Percentiles rank a stretch among this genome's conserved stretches.
These are phyloP conservation scores for Linepithema humile DNA, from an alignment of 1,140 invertebrate species.

Conservation along the genomic window DNA sequence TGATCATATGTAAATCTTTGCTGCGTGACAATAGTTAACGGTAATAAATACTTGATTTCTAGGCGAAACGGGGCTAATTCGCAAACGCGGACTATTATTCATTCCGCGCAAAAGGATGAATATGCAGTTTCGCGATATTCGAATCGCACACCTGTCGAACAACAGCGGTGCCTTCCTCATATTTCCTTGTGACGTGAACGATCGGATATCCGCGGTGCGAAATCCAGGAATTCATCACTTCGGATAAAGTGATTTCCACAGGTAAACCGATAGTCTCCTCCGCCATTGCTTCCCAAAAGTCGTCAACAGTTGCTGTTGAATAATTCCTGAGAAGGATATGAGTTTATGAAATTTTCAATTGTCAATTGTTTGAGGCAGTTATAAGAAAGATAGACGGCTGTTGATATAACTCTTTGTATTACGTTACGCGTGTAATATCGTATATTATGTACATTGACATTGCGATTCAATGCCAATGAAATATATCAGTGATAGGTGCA, in stretches of 20 bases:
- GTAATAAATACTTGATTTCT: constrained; percentile 36
- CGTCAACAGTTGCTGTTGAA: constrained; percentile 85
- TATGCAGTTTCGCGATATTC: not conserved
- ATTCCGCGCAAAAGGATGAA: too few relatives aligned
- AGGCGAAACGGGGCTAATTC: too few relatives aligned
- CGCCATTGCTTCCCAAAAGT: constrained; percentile 86
- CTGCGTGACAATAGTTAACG: constrained; percentile 56
- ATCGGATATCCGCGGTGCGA: constrained; percentile 88
- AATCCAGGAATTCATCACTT: constrained; percentile 87
- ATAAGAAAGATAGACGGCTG: not conserved
- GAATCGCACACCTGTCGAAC: constrained; percentile 82
- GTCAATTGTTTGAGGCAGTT: not conserved
- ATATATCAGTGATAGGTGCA: constrained; percentile 19
- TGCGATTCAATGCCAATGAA: constrained; percentile 23
- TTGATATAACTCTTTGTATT: not conserved
- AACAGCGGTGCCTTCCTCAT: constrained; percentile 79
- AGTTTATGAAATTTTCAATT: too few relatives aligned
- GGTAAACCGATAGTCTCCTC: constrained; percentile 82
- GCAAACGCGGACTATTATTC: not conserved
- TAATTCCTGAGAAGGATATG: constrained; percentile 81
- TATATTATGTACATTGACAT: not conserved
- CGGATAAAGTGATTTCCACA: constrained; percentile 77
- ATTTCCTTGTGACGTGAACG: constrained; percentile 86
- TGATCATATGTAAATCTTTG: constrained; percentile 69
- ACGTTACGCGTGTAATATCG: not conserved